A percentile compares a stretch with the other conserved stretches of the same genome.
phyloP scores from a whole-genome alignment of 2,888 invertebrate species.

The Drosophila melanocephala region DNA sequence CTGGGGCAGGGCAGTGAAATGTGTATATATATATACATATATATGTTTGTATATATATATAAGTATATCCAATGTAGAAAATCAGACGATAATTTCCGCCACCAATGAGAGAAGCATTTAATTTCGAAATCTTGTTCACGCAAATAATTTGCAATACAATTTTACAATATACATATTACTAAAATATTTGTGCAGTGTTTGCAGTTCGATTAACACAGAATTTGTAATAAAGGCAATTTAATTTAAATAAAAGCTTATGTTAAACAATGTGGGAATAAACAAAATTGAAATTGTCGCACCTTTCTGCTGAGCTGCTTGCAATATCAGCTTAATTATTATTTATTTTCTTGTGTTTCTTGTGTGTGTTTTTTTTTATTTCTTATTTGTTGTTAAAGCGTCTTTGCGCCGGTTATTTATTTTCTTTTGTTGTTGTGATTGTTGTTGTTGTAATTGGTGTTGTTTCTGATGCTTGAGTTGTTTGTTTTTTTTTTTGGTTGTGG shows the following conservation, averaged over 20 bases:
- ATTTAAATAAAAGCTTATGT: constrained; percentile 25
- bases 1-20: constrained; percentile 11
- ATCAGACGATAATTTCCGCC: constrained; percentile 74
- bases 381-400: constrained; percentile 41
- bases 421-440: constrained; percentile 15
- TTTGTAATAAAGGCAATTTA: constrained; percentile 1
- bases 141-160: constrained; percentile 24
- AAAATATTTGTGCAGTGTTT: constrained; percentile 39
- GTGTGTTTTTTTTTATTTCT: constrained; percentile 6
- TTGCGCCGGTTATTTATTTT: constrained; percentile 41
- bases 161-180: constrained; percentile 12
- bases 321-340: constrained; percentile 48
- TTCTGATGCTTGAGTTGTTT: constrained; percentile 38
- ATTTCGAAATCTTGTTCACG: constrained; percentile 13
- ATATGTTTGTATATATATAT: background rate
- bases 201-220: constrained; percentile 29
- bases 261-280: constrained; percentile 28
- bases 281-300: constrained; percentile 61
- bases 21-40: background rate
- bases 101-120: constrained; percentile 45
- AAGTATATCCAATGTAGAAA: constrained; percentile 29
- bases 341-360: constrained; percentile 35
- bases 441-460: constrained; percentile 14
- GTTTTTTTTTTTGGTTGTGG: background rate
- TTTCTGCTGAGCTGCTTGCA: constrained; percentile 62